phyloP scores from a whole-genome alignment of 2,797 vertebrate species.

The Scleropages formosus region DNA sequence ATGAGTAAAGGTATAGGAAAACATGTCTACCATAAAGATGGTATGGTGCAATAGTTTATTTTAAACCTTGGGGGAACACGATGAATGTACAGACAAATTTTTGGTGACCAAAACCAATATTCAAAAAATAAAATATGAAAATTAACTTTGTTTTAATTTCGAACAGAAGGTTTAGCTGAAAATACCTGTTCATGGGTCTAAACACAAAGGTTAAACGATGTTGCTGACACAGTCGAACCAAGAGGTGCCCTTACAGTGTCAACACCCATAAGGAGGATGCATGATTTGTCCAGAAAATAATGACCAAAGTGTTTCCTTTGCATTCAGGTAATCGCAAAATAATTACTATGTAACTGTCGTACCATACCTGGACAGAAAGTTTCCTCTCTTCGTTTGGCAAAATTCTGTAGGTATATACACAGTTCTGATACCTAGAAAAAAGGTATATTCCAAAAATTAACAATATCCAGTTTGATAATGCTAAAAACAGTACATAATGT shows the following conservation, averaged over 20 bases:
- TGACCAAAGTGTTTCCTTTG: too few relatives aligned
- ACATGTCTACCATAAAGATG: too few relatives aligned
- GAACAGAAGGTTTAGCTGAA: too few relatives aligned
- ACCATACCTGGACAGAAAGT: constrained; percentile 91
- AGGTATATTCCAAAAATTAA: neutral
- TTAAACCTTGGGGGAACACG: too few relatives aligned
- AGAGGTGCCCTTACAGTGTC: neutral
- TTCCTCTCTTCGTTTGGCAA: constrained; percentile 89
- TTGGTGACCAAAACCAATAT: too few relatives aligned
- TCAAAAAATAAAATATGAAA: too few relatives aligned
- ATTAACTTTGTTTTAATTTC: too few relatives aligned
- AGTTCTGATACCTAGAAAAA: constrained; percentile 83
- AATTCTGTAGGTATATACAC: constrained; percentile 95
- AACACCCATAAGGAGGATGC: constrained; percentile 24
- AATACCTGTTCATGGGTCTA: neutral
- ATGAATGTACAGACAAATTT: too few relatives aligned
- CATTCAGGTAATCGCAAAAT: neutral
- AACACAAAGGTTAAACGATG: constrained; percentile 34
- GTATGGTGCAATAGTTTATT: too few relatives aligned
- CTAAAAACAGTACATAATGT: neutral
- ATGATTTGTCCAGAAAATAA: neutral
- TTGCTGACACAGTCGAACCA: too few relatives aligned
- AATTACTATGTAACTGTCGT: neutral
- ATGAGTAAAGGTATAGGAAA: too few relatives aligned
- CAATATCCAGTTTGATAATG: neutral